Base-by-base conservation (phyloP, 2,113 vertebrate genomes). In the Clupea harengus region DNA sequence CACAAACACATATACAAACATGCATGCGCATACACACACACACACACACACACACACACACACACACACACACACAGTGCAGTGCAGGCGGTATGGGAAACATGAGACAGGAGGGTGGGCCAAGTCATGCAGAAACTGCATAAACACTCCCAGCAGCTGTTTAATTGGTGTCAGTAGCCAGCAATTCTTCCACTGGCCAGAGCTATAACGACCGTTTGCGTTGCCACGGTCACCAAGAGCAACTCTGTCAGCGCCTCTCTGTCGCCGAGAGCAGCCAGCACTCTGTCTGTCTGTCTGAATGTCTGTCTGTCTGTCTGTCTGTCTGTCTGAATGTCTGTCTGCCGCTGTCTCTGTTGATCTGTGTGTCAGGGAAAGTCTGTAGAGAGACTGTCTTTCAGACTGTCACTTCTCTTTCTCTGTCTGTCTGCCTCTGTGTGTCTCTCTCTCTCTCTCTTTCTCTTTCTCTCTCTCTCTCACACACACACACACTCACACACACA, bases 161-260 rank as follows among this genome's bases (percentile, higher is more conserved):
- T 72, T 72, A 72, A 72, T 72, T 72, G 64, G 64, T 72, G 64
- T 72, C 64, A 72, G 13, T 72, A 72, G 64, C 60, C 64, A 13
- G 64, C n/a, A 3, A 72, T 25, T 25, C 22, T 72, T 72, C 64
- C 25, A 25, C 64, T 11, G 25, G n/a, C 9, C n/a, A 32, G 64
- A 25, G n/a, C 28, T 25, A 72, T 72, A 25, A 25, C 0, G n/a
- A 28, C 64, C 64, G 3, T 7, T 32, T 25, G 0, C 57, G 20
- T 25, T n/a, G 20, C 20, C 1, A 22, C 1, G 57, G 57, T 54
- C 13, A 17, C 52, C 52, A 18, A 7, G 52, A 25, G 57, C 57
- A 64, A 25, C 57, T 15, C 64, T 72, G 64, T 28, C 25, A 72
- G n/a, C 64, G 64, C 64, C 28, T 28, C 28, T 25, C 22, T 7